Conservation (phyloP, 2,888 invertebrate species). For the Lathronympha strigana region DNA sequence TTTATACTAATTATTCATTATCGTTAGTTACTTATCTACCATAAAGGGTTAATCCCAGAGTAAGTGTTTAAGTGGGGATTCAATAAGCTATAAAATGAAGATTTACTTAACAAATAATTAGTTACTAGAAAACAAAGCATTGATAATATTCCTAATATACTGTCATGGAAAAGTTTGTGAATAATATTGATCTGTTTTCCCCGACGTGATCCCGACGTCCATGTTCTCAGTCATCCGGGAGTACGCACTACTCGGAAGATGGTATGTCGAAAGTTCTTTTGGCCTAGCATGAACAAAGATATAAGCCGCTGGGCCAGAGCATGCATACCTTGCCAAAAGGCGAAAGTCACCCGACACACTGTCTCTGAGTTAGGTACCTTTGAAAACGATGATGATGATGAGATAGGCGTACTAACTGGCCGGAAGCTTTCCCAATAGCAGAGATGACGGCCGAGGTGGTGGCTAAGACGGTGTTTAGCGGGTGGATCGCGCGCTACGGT, state of each 20-base stretch:
- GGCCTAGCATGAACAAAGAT: constrained; percentile 15
- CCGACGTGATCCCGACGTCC: too few relatives aligned
- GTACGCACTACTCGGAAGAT: constrained; percentile 10
- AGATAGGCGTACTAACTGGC: constrained; percentile 47
- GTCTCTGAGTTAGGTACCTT: neutral
- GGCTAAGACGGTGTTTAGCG: constrained; percentile 45
- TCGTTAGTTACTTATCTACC: too few relatives aligned
- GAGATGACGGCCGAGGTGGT: constrained; percentile 48
- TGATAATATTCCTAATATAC: constrained; percentile 4
- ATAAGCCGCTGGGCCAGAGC: neutral
- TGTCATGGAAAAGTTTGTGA: constrained; percentile 6
- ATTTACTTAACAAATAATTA: constrained; percentile 6
- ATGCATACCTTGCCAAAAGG: constrained; percentile 16
- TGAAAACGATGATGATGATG: constrained; percentile 29
- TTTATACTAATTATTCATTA: neutral
- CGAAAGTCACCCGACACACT: constrained; percentile 12
- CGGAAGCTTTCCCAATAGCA: constrained; percentile 44
- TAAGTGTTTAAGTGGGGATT: neutral
- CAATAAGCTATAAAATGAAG: constrained; percentile 6
- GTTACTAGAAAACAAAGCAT: constrained; percentile 6
- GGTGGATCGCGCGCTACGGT: constrained; percentile 45
- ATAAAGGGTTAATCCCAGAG: too few relatives aligned
- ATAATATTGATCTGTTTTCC: constrained; percentile 4
- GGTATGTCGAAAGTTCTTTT: neutral
- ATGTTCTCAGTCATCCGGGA: constrained; percentile 36